These are phyloP conservation scores for Ophiothrix spiculata DNA, from an alignment of 35 echinoderm and acorn worm genomes.

Conservation along the genomic window DNA sequence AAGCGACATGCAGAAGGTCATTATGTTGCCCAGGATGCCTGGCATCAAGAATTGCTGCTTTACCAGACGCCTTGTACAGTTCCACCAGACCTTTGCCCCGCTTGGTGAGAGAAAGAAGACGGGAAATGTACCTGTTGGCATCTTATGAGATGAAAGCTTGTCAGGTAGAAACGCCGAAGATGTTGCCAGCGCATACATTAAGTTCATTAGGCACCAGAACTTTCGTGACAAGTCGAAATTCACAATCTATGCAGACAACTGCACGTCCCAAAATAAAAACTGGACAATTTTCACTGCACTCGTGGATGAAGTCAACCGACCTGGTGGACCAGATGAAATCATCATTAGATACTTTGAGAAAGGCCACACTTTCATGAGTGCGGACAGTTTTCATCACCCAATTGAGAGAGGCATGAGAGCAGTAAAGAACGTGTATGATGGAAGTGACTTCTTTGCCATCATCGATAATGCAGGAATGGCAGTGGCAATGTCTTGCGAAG, in stretches of 20 bases:
- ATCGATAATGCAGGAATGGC: neutral
- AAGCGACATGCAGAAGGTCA: conserved; percentile 27
- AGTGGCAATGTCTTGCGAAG: neutral
- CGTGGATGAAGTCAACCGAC: neutral
- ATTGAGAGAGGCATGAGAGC: neutral
- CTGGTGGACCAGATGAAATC: neutral
- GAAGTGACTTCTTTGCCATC: neutral
- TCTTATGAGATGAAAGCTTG: conserved; percentile 7
- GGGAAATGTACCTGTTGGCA: neutral
- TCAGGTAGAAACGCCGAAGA: conserved; percentile 30
- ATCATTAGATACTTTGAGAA: neutral
- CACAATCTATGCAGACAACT: neutral
- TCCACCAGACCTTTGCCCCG: conserved; percentile 27
- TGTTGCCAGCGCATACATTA: conserved; percentile 18
- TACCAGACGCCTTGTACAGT: conserved; percentile 23
- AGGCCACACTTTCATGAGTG: neutral
- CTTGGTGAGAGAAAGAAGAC: conserved; percentile 3
- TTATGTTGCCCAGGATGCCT: conserved; percentile 16
- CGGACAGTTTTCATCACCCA: neutral
- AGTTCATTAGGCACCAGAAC: neutral
- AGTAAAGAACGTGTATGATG: conserved; percentile 6
- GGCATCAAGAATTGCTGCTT: conserved; percentile 24
- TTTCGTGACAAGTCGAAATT: neutral
- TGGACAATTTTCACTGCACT: neutral
- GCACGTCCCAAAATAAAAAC: neutral